Evolutionary conservation across 2,797 vertebrate species (phyloP), one percentile per base, ranked within the genome.

Genomic region (Scyliorhinus canicula): DNA sequence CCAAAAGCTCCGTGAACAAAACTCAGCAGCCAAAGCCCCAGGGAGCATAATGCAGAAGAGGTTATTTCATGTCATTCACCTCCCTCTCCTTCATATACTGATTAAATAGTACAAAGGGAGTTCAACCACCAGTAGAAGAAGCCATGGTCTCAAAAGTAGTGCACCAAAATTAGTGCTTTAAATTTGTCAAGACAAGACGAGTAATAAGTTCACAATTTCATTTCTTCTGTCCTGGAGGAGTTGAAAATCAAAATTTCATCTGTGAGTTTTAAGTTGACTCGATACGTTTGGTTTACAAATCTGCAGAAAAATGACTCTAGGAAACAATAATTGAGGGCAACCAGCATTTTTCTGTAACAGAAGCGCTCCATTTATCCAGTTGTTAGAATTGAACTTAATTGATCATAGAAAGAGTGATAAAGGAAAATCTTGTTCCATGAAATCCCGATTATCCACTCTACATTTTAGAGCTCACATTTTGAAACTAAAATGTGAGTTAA

Each of bases 301-400:
- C 24, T 44, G n/a, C 88, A 91, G 57, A 28, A 65, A 91, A 26
- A 91, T 35, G 21, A 91, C 26, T 63, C 88, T 24, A 44, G 35
- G 14, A 24, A 91, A 65, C 52, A 88, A 88, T 88, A 57, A 55
- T 63, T 63, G 21, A 65, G n/a, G 35, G 11, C 26, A 65, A 60
- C 16, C 86, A 65, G n/a, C 40, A n/a, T 44, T 91, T n/a, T 65
- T 19, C 19, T 44, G 4, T 26, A 44, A 12, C n/a, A 90, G 85
- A 12, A 63, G 35, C 16, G 40, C 60, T 91, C 44, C 86, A n/a
- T 91, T 91, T 91, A 91, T 44, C 24, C 88, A 91, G 60, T n/a
- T 91, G 57, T 91, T 40, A 91, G 60, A 91, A 91, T 44, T 91
- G 88, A 91, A 91, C 57, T 91, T 44, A 82, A 47, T 24, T 82